Evolutionary conservation across 2,888 invertebrate species (phyloP), one percentile per base, ranked within the genome.

Genomic region (Agrochola macilenta): DNA sequence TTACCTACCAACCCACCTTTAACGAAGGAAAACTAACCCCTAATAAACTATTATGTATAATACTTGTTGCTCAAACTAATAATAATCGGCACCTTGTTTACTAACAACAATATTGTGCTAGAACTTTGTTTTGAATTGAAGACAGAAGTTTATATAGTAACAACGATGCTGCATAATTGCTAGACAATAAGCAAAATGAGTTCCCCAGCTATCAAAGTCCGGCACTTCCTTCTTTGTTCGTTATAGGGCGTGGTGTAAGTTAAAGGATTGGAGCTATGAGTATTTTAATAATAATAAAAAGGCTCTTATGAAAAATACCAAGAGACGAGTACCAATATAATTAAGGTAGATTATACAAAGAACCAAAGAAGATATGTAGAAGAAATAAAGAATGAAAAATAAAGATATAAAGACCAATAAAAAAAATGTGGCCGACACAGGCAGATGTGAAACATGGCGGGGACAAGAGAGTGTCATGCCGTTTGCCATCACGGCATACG

Each of bases 181-280:
- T 82, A 57, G 79, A 87, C 80, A 87, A 87, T 82, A 78, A 73
- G 72, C 61, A 77, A 86, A 86, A 86, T 82, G 69, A 83, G 83
- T 85, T 88, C 58, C 58, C n/a, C 39, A n/a, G 74, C 66, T 87
- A 86, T 81, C 78, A 69, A 77, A 84, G 84, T 76, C 75, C 74
- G 64, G 35, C 35, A 66, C 71, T 84, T 82, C 74, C 82, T 76
- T 79, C 76, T 77, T 84, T 81, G 84, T 87, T 78, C 39, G 4
- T 46, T 63, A 7, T 11, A 26, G 8, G 52, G 61, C 5, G 2
- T 74, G 78, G 86, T 30, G 26, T 66, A 87, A 87, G 77, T 64
- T 20, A 79, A 14, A 66, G 39, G 30, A 73, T 43, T 57, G 11
- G 23, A 63, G 54, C 17, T 23, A 43, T 12, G 3, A n/a, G 60